These are phyloP conservation scores for Eclectus roratus DNA, from an alignment of 2,113 vertebrate species.

Conservation along the genomic window DNA sequence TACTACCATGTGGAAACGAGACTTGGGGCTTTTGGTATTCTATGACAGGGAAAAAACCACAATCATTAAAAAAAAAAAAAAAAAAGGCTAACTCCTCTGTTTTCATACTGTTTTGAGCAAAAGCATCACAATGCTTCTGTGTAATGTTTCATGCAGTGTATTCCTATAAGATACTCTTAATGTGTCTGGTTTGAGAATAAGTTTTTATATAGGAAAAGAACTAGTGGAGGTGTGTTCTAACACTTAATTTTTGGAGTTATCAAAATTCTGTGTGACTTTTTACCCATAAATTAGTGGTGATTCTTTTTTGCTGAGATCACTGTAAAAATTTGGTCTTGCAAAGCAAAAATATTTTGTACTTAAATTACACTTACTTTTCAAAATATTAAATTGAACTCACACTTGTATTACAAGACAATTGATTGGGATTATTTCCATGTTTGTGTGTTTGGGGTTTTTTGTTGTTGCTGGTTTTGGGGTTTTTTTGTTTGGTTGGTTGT, in stretches of 20 bases:
- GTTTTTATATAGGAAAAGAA: not conserved
- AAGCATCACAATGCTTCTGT: not conserved
- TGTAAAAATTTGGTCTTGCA: not conserved
- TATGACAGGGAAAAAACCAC: not conserved
- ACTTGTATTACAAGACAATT: not conserved
- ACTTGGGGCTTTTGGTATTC: not conserved
- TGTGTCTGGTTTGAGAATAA: not conserved
- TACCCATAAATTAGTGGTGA: not conserved
- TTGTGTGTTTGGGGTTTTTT: not conserved
- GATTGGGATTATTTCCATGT: not conserved
- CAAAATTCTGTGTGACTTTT: not conserved
- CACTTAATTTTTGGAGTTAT: not conserved
- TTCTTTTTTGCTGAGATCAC: not conserved
- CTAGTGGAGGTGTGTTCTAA: not conserved
- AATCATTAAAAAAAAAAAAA: not conserved
- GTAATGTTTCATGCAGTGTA: not conserved
- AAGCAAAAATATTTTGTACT: not conserved
- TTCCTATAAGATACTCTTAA: not conserved
- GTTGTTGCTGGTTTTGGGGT: not conserved
- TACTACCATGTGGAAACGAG: not conserved
- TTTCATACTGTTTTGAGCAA: not conserved
- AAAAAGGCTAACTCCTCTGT: accelerated
- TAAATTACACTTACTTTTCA: not conserved
- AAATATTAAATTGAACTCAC: not conserved
- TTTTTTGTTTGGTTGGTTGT: not conserved